phyloP scores from a whole-genome alignment of 2,888 invertebrate species.

The Phragmatobia fuliginosa region DNA sequence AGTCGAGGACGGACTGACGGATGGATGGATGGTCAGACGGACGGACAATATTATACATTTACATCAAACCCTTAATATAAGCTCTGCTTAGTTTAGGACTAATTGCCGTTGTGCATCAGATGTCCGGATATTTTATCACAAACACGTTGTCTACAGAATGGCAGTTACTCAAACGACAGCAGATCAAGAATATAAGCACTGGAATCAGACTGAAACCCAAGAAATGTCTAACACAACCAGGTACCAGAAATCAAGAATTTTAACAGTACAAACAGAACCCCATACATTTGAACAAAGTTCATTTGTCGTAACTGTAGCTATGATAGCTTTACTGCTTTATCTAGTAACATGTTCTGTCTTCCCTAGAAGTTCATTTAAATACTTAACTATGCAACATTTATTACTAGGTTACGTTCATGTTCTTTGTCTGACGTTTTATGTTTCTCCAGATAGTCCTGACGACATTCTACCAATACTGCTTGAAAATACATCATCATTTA shows the following conservation, averaged over 20 bases:
- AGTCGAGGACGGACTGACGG: too few relatives aligned
- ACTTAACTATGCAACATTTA: constrained; percentile 41
- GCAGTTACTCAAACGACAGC: background rate
- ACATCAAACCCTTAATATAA: too few relatives aligned
- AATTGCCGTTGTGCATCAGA: too few relatives aligned
- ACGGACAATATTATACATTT: too few relatives aligned
- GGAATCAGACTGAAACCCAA: background rate
- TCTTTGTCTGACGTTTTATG: constrained; percentile 25
- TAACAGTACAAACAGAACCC: background rate
- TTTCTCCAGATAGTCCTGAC: background rate
- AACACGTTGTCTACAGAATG: background rate
- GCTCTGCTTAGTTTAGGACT: too few relatives aligned
- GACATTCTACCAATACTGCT: background rate
- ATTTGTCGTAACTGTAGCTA: constrained; percentile 1
- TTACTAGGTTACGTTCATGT: constrained; percentile 30
- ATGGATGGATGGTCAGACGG: too few relatives aligned
- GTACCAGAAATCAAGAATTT: constrained; percentile 1
- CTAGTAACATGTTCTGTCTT: constrained; percentile 21
- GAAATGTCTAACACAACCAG: background rate
- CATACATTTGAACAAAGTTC: constrained; percentile 20
- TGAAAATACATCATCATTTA: constrained; percentile 15
- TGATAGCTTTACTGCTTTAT: constrained; percentile 23
- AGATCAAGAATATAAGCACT: background rate
- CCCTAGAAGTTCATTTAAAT: constrained; percentile 33
- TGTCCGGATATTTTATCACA: too few relatives aligned